These are phyloP conservation scores for Oceanodroma tethys DNA, from an alignment of 2,113 vertebrate genomes.

Conservation along the genomic window DNA sequence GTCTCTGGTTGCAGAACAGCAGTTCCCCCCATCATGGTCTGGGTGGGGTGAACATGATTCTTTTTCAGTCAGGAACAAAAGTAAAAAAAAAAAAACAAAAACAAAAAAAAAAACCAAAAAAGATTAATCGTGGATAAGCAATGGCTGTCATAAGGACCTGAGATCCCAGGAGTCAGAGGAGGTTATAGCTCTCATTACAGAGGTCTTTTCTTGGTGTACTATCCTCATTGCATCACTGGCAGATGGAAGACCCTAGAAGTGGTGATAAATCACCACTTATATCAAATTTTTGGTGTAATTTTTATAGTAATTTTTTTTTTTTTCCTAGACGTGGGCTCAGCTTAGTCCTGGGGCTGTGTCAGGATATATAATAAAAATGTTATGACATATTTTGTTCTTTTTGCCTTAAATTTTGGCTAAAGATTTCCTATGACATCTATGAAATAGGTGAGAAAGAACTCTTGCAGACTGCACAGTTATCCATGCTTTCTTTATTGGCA, in stretches of 20 bases:
- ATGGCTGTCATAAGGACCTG: not conserved
- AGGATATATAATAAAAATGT: not conserved
- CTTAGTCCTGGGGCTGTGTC: not conserved
- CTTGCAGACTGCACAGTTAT: not conserved
- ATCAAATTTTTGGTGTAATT: not conserved
- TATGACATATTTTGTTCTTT: not conserved
- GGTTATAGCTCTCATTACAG: not conserved
- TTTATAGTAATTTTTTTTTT: not conserved
- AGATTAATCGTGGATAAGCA: not conserved
- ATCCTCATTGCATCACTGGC: not conserved
- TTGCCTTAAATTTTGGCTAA: not conserved
- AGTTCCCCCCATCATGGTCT: not conserved
- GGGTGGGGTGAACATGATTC: fast-evolving
- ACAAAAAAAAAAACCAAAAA: too few species aligned
- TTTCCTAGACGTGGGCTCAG: not conserved
- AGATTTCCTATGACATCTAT: not conserved
- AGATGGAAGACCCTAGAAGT: not conserved
- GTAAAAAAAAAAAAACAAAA: too few species aligned
- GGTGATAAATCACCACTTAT: not conserved
- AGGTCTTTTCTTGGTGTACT: not conserved
- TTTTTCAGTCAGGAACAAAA: not conserved
- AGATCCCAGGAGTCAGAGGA: not conserved
- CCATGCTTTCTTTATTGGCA: not conserved
- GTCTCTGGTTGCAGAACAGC: not conserved
- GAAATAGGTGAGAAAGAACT: not conserved